Conservation (phyloP, 2,797 vertebrate genomes). For the Typhlichthys subterraneus region DNA sequence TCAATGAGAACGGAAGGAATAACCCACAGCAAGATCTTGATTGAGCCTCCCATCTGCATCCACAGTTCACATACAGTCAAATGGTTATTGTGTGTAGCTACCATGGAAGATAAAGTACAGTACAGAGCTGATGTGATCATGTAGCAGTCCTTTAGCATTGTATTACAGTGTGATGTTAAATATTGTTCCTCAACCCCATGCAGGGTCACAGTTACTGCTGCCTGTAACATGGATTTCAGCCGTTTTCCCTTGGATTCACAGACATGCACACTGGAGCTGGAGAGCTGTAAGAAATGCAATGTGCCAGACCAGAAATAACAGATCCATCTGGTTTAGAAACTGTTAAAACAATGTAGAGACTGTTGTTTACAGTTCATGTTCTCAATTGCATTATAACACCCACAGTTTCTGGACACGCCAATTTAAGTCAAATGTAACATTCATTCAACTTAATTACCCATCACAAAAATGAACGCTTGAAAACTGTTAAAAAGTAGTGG, state of each 20-base stretch:
- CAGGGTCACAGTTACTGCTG: slow-evolving; percentile 94
- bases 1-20: no score
- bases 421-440: no score
- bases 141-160: neutral
- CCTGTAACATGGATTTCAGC: slow-evolving; percentile 98
- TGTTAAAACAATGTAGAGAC: neutral
- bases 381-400: no score
- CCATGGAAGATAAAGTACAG: neutral
- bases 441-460: no score
- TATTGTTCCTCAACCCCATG: slow-evolving; percentile 34
- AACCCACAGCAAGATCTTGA: no score
- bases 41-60: no score
- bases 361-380: neutral
- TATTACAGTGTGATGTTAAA: slow-evolving; percentile 18
- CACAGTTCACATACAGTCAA: no score
- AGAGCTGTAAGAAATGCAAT: slow-evolving; percentile 85
- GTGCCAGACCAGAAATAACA: neutral
- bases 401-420: no score
- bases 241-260: slow-evolving; percentile 93
- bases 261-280: slow-evolving; percentile 91
- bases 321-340: no score
- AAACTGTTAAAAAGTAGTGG: no score
- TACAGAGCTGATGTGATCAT: neutral
- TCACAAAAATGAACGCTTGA: no score
- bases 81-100: no score